Evolutionary conservation across 2,113 vertebrate genomes (phyloP).

Genomic region (Riparia riparia): DNA sequence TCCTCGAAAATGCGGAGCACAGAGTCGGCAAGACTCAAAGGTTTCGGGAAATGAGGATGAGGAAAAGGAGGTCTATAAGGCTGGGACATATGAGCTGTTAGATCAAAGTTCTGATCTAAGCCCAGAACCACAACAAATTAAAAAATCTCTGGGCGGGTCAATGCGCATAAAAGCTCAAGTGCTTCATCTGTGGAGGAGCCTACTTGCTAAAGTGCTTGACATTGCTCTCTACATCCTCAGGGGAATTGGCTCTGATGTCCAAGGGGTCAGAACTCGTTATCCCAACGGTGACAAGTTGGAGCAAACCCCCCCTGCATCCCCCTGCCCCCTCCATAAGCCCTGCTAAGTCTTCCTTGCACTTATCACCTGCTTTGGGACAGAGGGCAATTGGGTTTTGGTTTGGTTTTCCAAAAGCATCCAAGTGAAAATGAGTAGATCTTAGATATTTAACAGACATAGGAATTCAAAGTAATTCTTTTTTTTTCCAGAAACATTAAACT

Average conservation of each 20-base stretch:
- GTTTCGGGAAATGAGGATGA: not conserved
- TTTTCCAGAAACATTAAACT: not conserved
- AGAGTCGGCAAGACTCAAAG: not conserved
- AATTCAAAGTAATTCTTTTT: not conserved
- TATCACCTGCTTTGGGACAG: not conserved
- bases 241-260: not conserved
- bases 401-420: not conserved
- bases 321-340: not conserved
- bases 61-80: not conserved
- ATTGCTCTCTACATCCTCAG: not conserved
- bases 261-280: not conserved
- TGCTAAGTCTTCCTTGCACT: not conserved
- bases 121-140: not conserved
- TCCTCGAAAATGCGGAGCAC: conserved; percentile 22
- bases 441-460: not conserved
- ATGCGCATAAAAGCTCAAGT: not conserved
- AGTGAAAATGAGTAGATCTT: not conserved
- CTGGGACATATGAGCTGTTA: not conserved
- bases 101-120: not conserved
- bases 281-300: not conserved
- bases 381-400: not conserved
- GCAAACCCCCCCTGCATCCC: accelerated
- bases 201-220: not conserved
- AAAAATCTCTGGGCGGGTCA: not conserved
- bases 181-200: not conserved